Percentiles rank a stretch among this genome's conserved stretches.
Evolutionary conservation across 2,797 vertebrate species (phyloP).

Genomic region (Meriones psammophilus): DNA sequence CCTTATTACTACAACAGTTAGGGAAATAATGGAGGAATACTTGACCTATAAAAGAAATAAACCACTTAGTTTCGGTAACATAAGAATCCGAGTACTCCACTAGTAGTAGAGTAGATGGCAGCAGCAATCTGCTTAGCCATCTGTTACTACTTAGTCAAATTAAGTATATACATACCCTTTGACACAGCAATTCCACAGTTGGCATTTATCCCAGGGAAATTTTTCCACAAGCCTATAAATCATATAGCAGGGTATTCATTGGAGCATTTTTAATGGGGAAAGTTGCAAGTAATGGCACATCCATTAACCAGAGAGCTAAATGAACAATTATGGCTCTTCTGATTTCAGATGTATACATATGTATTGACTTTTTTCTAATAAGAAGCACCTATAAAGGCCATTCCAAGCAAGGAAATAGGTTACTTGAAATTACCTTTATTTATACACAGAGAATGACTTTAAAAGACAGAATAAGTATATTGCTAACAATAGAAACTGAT

Average conservation of each 20-base stretch:
- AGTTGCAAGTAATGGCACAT: conserved; percentile 2
- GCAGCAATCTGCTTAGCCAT: conserved; percentile 75
- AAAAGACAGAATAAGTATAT: neutral
- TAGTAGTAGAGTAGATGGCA: conserved; percentile 61
- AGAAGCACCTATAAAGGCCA: neutral
- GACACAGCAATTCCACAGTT: conserved; percentile 71
- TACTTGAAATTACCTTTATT: neutral
- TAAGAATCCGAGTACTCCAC: conserved; percentile 1
- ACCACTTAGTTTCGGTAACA: conserved; percentile 29
- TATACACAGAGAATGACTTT: neutral
- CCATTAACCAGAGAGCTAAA: neutral
- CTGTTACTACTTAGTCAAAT: conserved; percentile 78
- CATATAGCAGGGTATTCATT: conserved; percentile 51
- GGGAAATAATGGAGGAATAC: conserved; percentile 31
- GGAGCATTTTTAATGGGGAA: conserved; percentile 2
- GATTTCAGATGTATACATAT: neutral
- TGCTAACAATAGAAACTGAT: neutral
- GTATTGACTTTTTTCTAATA: neutral
- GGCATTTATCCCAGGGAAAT: conserved; percentile 71
- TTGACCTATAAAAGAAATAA: conserved; percentile 47
- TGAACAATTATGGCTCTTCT: neutral
- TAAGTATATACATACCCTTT: conserved; percentile 75
- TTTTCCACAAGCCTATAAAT: conserved; percentile 57
- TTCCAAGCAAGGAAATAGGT: conserved; percentile 1
- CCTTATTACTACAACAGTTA: neutral